Evolutionary conservation across 2,888 invertebrate genomes (phyloP), one percentile per base, ranked within the genome.

Genomic region (Melieria picta): DNA sequence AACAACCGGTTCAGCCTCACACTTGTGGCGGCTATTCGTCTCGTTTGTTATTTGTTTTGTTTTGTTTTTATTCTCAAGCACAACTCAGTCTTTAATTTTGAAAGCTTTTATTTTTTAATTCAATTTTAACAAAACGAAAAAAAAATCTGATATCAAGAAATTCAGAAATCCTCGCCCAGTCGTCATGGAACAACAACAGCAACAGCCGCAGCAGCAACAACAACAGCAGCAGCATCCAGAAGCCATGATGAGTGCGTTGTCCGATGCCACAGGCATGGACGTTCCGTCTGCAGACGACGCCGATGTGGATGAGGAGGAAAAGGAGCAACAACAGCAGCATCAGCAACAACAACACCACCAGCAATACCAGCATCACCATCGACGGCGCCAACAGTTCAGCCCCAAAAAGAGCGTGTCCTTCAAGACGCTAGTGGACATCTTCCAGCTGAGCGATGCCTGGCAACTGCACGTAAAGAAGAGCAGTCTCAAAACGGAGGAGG

Each of bases 361-460:
- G 13, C 43, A 52, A 64, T 16, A 7, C 47, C n/a, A 30, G 57
- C 67, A 43, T 1, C 13, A 42, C 30, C 50, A 47, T 30, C 42
- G 30, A 5, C 45, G 47, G 16, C 52, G 52, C n/a, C 52, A 52
- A 9, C 66, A 63, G 52, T 68, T 57, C 52, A 65, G 42, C 13
- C 58, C 71, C 6, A 74, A 72, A 55, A 74, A 74, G 60, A 69
- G 60, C 42, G 74, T 74, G n/a, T 69, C 74, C 46, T 74, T 74
- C 47, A 66, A 74, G 58, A 72, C 57, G 10, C 45, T 74, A 55
- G 77, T 77, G n/a, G 73, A 75, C 55, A 72, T 77, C 42, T 73
- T 74, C 43, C 73, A 75, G 46, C 46, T 75, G 42, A 73, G 74
- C 47, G 74, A 77, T 16, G 73, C 74, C 42, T 76, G 77, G 73